A percentile compares a stretch with the other conserved stretches of the same genome.
Conservation (phyloP, 2,797 vertebrate species). For the Gadopsis bispinosus region DNA sequence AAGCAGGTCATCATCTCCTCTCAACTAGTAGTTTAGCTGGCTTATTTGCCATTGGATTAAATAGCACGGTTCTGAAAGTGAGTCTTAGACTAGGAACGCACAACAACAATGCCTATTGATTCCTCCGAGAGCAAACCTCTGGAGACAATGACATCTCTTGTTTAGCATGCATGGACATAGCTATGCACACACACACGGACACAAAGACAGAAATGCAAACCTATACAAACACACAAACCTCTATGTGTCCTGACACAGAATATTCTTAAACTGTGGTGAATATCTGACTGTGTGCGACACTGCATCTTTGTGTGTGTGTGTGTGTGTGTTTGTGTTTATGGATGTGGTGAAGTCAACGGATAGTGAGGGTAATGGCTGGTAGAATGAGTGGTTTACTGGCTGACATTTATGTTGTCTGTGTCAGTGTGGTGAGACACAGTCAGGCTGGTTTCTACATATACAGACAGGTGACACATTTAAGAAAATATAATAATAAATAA, state of each 20-base stretch:
- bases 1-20: conserved; percentile 26
- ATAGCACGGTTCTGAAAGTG: conserved; percentile 58
- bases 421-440: conserved; percentile 34
- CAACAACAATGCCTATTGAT: conserved; percentile 80
- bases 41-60: conserved; percentile 59
- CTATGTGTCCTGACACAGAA: conserved; percentile 63
- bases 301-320: conserved; percentile 59
- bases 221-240: conserved; percentile 70
- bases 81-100: conserved; percentile 60
- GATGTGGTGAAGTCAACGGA: conserved; percentile 65
- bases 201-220: conserved; percentile 65
- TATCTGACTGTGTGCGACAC: conserved; percentile 67
- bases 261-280: conserved; percentile 68
- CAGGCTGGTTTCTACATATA: conserved; percentile 27
- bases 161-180: conserved; percentile 69
- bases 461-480: conserved; percentile 3
- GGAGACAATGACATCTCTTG: conserved; percentile 80
- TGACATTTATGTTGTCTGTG: conserved; percentile 59
- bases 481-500: conserved; percentile 5
- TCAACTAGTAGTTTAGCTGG: conserved; percentile 46
- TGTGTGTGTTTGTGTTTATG: conserved; percentile 39
- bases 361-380: conserved; percentile 66
- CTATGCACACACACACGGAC: conserved; percentile 40
- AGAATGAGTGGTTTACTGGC: conserved; percentile 68
- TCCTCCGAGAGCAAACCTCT: conserved; percentile 70